Base-by-base conservation (phyloP, 2,113 vertebrate genomes). In the Oceanodroma tethys region DNA sequence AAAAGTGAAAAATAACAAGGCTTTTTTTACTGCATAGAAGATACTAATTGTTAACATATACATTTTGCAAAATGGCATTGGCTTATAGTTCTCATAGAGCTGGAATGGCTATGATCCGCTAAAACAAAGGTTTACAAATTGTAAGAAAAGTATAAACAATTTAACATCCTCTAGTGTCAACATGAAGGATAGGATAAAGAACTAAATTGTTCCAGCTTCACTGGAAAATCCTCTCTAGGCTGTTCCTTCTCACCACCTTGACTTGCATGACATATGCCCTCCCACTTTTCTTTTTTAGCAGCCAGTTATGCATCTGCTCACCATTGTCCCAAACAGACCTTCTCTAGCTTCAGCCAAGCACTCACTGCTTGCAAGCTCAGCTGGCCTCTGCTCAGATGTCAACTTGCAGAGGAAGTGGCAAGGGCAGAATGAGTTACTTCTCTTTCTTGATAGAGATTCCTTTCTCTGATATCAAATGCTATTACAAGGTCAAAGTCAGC, bases 231-330 rank as follows among this genome's bases (percentile, higher is more conserved):
- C n/a, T 71, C 13, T 47, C n/a, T 19, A 68, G 30, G 30, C 26
- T 86, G 48, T 38, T 88, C 36, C 67, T 88, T 79, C 52, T 83
- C 30, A 40, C 10, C 36, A 56, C 14, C 19, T 68, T 43, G 58
- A 40, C 23, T 65, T 75, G 6, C 47, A 66, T 11, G 36, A 16
- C 13, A 10, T 20, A 40, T 1, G 15, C 10, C 25, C 21, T 85
- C 29, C 4, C 32, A 50, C 6, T 10, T 29, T 74, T 13, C 5
- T 2, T 23, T 87, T 93, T 45, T 6, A 74, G 14, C n/a, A 74
- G 40, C 27, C 32, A 45, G 22, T n/a, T 70, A 53, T 1, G 5
- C 2, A 1, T 45, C 29, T 2, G 1, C 12, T 42, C 27, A 47
- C 42, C 8, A 34, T 38, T 40, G 34, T 36, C 36, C 26, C 30